Evolutionary conservation across 1,140 invertebrate species (phyloP).

Genomic region (Metopolophium dirhodum): DNA sequence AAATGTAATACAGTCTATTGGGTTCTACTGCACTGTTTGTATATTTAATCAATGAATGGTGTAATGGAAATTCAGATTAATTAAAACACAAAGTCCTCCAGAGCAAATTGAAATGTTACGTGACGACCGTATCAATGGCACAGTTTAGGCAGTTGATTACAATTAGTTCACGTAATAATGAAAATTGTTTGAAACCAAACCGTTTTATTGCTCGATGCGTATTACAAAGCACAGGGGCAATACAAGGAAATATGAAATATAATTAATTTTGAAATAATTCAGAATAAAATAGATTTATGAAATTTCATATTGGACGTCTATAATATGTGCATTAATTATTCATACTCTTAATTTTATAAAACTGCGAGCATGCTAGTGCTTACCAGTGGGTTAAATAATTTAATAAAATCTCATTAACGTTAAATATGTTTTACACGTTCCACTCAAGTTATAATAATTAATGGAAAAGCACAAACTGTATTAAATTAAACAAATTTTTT

Average conservation of each 20-base stretch:
- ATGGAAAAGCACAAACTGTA: background rate
- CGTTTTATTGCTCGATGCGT: background rate
- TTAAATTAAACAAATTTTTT: background rate
- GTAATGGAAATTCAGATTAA: conserved; percentile 1
- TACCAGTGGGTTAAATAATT: background rate
- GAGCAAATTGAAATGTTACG: conserved; percentile 40
- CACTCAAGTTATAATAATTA: background rate
- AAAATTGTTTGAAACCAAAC: conserved; percentile 4
- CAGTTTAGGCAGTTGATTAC: conserved; percentile 8
- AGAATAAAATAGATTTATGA: background rate
- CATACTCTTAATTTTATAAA: background rate
- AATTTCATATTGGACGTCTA: background rate
- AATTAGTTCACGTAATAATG: background rate
- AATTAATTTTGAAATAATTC: background rate
- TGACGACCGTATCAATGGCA: conserved; percentile 38
- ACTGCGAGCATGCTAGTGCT: background rate
- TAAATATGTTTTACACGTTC: background rate
- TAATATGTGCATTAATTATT: background rate
- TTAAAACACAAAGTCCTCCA: conserved; percentile 6
- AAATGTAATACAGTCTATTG: background rate
- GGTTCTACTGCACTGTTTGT: background rate
- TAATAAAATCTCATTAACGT: conserved; percentile 12
- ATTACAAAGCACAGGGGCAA: background rate
- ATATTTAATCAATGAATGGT: background rate
- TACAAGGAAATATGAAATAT: background rate